Percentiles rank a stretch among this genome's conserved stretches.
Evolutionary conservation across 2,888 invertebrate genomes (phyloP).

Genomic region (Metellina segmentata): DNA sequence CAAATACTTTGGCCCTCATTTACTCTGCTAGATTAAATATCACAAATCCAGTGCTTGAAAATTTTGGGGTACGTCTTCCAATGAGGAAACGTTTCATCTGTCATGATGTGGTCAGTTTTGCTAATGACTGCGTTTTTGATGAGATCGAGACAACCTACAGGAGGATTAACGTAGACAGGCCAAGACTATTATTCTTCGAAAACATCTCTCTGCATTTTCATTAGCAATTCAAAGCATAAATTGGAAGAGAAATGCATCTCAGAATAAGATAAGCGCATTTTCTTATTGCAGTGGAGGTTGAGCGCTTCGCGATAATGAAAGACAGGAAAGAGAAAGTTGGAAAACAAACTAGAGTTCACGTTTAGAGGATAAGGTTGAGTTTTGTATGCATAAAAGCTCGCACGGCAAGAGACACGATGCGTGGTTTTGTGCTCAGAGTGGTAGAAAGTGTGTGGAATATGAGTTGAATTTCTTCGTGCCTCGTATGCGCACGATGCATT

Average conservation of each 20-base stretch:
- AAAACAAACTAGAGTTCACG: slow-evolving; percentile 1
- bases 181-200: too few relatives aligned
- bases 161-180: too few relatives aligned
- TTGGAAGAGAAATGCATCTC: not conserved
- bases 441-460: slow-evolving; percentile 36
- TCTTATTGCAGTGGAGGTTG: not conserved
- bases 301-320: not conserved
- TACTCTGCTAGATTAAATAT: too few relatives aligned
- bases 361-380: slow-evolving; percentile 2
- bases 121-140: too few relatives aligned
- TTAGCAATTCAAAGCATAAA: not conserved
- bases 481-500: slow-evolving; percentile 34
- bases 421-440: slow-evolving; percentile 35
- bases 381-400: slow-evolving; percentile 40
- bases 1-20: too few relatives aligned
- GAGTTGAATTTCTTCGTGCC: slow-evolving; percentile 34
- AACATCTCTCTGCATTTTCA: too few relatives aligned
- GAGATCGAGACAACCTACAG: too few relatives aligned
- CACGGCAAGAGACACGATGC: slow-evolving; percentile 38
- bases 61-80: too few relatives aligned
- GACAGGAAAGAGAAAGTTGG: slow-evolving; percentile 23
- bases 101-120: too few relatives aligned
- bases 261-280: not conserved
- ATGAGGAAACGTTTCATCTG: too few relatives aligned
- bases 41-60: too few relatives aligned